A percentile compares a stretch with the other conserved stretches of the same genome.
Evolutionary conservation across 2,888 invertebrate genomes (phyloP).

Genomic region (Drosophila greeni): DNA sequence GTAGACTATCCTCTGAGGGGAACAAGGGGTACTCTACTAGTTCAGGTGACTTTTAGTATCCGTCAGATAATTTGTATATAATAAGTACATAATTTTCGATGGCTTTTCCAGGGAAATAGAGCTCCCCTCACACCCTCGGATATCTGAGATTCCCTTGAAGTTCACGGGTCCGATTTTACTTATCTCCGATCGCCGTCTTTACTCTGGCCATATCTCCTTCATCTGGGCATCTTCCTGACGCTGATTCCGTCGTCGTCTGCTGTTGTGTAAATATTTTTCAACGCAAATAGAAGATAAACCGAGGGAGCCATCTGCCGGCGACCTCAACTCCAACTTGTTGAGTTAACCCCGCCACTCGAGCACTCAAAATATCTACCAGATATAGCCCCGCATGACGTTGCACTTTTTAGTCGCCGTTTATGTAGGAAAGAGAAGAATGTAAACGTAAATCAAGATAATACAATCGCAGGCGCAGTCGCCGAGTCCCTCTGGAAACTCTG

Average conservation of each 20-base stretch:
- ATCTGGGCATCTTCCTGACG: constrained; percentile 10
- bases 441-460: constrained; percentile 67
- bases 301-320: constrained; percentile 16
- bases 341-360: constrained; percentile 29
- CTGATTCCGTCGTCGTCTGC: constrained; percentile 31
- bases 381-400: constrained; percentile 50
- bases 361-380: constrained; percentile 18
- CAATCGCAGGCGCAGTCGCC: constrained; percentile 57
- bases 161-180: constrained; percentile 34
- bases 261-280: constrained; percentile 69
- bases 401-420: constrained; percentile 48
- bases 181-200: constrained; percentile 35
- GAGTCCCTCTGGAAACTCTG: constrained; percentile 55
- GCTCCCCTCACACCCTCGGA: too few relatives aligned
- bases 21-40: background rate
- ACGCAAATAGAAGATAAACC: constrained; percentile 68
- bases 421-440: constrained; percentile 39
- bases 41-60: background rate
- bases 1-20: background rate
- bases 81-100: background rate
- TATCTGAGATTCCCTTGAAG: constrained; percentile 17
- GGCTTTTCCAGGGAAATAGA: background rate
- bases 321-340: constrained; percentile 50
- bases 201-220: constrained; percentile 34
- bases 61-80: background rate